Conservation (phyloP, 2,797 vertebrate genomes). For the Periparus ater region DNA sequence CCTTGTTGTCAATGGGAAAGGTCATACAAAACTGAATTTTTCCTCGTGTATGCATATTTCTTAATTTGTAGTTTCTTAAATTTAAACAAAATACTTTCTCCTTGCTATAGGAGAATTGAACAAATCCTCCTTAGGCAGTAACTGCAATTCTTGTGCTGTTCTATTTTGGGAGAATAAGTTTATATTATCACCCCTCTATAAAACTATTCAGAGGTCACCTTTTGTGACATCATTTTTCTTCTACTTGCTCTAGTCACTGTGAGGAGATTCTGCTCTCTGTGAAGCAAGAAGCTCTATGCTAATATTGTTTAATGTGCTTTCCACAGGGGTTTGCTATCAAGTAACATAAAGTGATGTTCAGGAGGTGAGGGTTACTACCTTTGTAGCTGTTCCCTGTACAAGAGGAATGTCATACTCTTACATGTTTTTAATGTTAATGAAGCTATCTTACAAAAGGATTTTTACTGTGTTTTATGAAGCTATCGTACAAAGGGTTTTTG, state of each 20-base stretch:
- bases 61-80: constrained; percentile 38
- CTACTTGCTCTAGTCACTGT: not conserved
- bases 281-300: constrained; percentile 36
- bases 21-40: constrained; percentile 38
- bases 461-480: constrained; percentile 4
- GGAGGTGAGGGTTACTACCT: constrained; percentile 43
- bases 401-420: constrained; percentile 20
- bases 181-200: not conserved
- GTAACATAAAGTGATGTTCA: constrained; percentile 17
- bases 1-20: constrained; percentile 37
- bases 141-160: not conserved
- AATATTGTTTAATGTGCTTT: constrained; percentile 56
- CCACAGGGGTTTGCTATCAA: constrained; percentile 30
- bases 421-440: constrained; percentile 54
- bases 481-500: not conserved
- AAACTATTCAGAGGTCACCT: constrained; percentile 30
- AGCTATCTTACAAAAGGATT: not conserved
- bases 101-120: not conserved
- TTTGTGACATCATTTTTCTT: constrained; percentile 8
- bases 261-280: constrained; percentile 25
- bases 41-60: constrained; percentile 27
- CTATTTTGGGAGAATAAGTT: not conserved
- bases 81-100: constrained; percentile 33
- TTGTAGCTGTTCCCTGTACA: constrained; percentile 25
- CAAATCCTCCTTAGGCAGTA: not conserved